Evolutionary conservation across 2,797 vertebrate genomes (phyloP).

Genomic region (Sternotherus odoratus): DNA sequence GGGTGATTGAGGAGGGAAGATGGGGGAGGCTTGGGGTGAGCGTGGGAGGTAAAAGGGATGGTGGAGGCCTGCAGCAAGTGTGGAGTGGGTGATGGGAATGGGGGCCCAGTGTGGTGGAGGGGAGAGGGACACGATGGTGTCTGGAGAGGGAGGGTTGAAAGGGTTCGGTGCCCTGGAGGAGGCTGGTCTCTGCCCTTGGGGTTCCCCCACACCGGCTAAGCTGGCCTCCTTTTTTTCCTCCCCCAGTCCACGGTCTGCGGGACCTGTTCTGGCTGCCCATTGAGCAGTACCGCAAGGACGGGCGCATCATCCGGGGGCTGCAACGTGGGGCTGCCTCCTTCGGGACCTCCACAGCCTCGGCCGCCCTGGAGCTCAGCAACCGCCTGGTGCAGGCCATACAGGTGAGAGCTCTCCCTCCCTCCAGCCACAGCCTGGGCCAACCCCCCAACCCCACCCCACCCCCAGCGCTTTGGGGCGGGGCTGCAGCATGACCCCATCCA

Average conservation of each 20-base stretch:
- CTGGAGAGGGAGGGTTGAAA: neutral
- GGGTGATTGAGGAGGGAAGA: no score
- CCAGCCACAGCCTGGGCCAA: neutral
- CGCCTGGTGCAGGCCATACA: slow-evolving; percentile 96
- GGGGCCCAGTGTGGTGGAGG: neutral
- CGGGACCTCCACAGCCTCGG: slow-evolving; percentile 92
- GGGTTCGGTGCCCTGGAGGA: neutral
- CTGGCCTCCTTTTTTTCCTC: rapidly evolving
- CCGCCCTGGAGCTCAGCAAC: slow-evolving; percentile 95
- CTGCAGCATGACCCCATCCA: neutral
- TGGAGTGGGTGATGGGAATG: neutral
- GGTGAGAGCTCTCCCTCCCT: slow-evolving; percentile 69
- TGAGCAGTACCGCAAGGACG: slow-evolving; percentile 93
- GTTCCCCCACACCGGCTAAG: neutral
- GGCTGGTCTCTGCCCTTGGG: neutral
- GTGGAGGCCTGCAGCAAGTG: no score
- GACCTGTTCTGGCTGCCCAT: slow-evolving; percentile 96
- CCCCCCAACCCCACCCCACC: no score
- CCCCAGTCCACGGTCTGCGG: slow-evolving; percentile 90
- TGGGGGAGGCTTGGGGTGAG: neutral
- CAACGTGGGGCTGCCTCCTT: slow-evolving; percentile 94
- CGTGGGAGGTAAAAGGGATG: neutral
- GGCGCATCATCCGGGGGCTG: slow-evolving; percentile 93
- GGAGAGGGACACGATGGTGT: neutral
- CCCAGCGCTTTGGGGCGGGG: rapidly evolving